Evolutionary conservation across 2,888 invertebrate species (phyloP).

Genomic region (Anodontia alba): DNA sequence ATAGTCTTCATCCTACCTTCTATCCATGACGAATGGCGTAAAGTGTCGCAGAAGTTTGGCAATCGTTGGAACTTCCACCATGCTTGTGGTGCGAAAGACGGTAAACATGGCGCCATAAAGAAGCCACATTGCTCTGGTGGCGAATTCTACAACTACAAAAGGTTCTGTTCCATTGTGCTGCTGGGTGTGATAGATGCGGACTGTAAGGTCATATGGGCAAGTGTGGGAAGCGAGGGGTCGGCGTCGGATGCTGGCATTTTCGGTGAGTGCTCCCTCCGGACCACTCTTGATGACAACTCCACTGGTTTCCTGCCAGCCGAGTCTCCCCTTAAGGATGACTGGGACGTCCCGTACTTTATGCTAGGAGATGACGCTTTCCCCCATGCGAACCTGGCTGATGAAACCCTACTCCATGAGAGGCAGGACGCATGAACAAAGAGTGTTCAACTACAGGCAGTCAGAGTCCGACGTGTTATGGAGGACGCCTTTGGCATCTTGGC

Average conservation of each 20-base stretch:
- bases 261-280: neutral
- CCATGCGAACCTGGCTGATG: too few species aligned
- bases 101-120: neutral
- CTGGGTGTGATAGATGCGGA: neutral
- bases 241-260: constrained; percentile 9
- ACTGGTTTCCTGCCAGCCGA: neutral
- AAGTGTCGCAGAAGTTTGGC: neutral
- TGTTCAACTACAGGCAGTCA: too few species aligned
- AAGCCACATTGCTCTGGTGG: neutral
- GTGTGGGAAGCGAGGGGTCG: neutral
- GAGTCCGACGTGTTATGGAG: too few species aligned
- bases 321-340: neutral
- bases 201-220: neutral
- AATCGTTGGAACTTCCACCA: neutral
- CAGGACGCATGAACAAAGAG: too few species aligned
- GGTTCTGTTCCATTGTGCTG: neutral
- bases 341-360: neutral
- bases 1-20: neutral
- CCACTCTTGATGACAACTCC: neutral
- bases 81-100: neutral
- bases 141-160: constrained; percentile 1
- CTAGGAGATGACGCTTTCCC: too few species aligned
- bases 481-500: too few species aligned
- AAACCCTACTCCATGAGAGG: too few species aligned
- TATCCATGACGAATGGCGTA: neutral